Evolutionary conservation across 2,888 invertebrate genomes (phyloP).

Genomic region (Lasioglossum villosulum): DNA sequence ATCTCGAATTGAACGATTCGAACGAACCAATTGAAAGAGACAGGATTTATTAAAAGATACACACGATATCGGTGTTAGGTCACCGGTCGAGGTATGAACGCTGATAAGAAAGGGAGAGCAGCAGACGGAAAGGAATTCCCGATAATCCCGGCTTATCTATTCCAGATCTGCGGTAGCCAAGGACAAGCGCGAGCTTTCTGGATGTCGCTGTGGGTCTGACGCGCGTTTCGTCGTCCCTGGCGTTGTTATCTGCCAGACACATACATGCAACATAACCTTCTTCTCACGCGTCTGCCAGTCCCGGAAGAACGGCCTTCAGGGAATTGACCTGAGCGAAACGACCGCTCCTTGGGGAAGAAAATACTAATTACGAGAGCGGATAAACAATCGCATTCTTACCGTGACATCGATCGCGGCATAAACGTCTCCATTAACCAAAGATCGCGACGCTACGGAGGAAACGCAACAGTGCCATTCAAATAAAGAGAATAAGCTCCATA

Average conservation of each 20-base stretch:
- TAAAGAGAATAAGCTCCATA: neutral
- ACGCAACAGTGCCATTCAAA: slow-evolving; percentile 12
- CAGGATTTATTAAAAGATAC: neutral
- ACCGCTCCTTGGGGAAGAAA: slow-evolving; percentile 46
- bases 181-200: slow-evolving; percentile 45
- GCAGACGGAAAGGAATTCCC: slow-evolving; percentile 38
- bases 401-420: neutral
- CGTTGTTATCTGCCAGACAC: slow-evolving; percentile 62
- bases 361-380: slow-evolving; percentile 48
- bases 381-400: neutral
- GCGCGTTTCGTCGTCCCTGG: slow-evolving; percentile 47
- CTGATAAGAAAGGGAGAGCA: slow-evolving; percentile 24
- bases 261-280: slow-evolving; percentile 47
- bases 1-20: neutral
- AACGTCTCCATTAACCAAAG: neutral
- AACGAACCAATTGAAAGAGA: neutral
- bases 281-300: slow-evolving; percentile 68
- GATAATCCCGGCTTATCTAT: slow-evolving; percentile 67
- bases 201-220: slow-evolving; percentile 37
- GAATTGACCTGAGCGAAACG: slow-evolving; percentile 63
- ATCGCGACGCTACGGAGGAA: neutral
- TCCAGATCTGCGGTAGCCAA: slow-evolving; percentile 54
- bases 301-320: slow-evolving; percentile 70
- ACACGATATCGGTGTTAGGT: neutral
- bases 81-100: neutral